Percentiles rank a stretch among this genome's conserved stretches.
Evolutionary conservation across 2,113 vertebrate species (phyloP).

Genomic region (Lucifuga dentata): DNA sequence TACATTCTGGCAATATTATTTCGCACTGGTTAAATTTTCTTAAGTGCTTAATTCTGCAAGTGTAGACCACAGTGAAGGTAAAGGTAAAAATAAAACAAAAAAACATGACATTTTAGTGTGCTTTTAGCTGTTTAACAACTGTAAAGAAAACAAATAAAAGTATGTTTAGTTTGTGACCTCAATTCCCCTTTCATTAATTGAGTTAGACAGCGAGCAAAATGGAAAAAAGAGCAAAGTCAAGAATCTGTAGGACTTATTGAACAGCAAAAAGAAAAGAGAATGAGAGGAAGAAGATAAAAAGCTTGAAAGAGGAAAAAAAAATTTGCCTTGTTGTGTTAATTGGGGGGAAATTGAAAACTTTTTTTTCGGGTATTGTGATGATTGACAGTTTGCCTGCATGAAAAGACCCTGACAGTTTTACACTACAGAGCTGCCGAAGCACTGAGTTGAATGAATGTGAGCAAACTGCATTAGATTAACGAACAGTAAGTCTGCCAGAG

Average conservation of each 20-base stretch:
- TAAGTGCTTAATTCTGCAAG: constrained; percentile 16
- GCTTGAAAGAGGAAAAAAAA: not conserved
- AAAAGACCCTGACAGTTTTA: constrained; percentile 43
- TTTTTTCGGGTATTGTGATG: constrained; percentile 37
- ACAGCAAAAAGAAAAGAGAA: not conserved
- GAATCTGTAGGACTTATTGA: constrained; percentile 7
- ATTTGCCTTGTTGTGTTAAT: constrained; percentile 44
- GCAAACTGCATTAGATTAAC: constrained; percentile 71
- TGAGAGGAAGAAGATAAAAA: not conserved
- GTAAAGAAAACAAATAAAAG: constrained; percentile 24
- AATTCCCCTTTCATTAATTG: constrained; percentile 20
- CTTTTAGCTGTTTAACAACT: constrained; percentile 38
- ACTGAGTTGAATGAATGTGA: constrained; percentile 50
- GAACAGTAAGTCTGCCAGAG: constrained; percentile 58
- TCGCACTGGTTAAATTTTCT: constrained; percentile 18
- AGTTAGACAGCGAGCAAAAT: constrained; percentile 21
- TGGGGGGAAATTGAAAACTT: constrained; percentile 25
- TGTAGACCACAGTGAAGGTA: constrained; percentile 23
- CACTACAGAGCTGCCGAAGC: constrained; percentile 58
- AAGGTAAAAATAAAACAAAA: no score
- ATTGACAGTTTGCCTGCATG: constrained; percentile 56
- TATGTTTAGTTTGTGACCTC: constrained; percentile 19
- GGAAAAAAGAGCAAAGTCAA: constrained; percentile 3
- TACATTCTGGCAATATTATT: constrained; percentile 19
- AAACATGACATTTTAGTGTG: constrained; percentile 25